Evolutionary conservation across 2,888 invertebrate genomes (phyloP).

Genomic region (Callyntrura guangdongensis): DNA sequence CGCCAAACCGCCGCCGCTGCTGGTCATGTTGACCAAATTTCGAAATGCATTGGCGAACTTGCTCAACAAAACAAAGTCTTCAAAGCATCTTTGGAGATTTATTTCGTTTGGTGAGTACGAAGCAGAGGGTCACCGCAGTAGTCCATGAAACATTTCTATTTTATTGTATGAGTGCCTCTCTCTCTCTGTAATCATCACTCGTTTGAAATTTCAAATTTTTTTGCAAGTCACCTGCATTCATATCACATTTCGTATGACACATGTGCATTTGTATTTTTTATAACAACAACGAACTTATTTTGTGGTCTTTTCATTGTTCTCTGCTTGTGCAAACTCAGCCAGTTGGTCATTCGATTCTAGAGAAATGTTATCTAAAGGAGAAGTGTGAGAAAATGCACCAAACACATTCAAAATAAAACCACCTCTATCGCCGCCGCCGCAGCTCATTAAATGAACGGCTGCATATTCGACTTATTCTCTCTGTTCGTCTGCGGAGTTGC

Average conservation of each 20-base stretch:
- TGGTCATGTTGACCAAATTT: background rate
- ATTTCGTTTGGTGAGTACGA: background rate
- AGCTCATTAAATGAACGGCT: conserved; percentile 4
- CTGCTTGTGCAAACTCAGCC: no score
- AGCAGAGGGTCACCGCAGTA: background rate
- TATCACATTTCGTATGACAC: no score
- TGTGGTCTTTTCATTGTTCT: no score
- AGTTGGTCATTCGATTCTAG: no score
- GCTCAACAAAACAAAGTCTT: background rate
- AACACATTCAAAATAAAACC: background rate
- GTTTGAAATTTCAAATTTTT: no score
- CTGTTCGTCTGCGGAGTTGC: background rate
- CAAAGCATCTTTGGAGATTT: background rate
- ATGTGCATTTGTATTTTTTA: no score
- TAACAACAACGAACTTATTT: no score
- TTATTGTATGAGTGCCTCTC: no score
- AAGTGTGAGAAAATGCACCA: background rate
- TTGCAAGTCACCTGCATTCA: no score
- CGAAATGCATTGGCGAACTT: background rate
- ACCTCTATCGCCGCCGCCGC: background rate
- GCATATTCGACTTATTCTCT: background rate
- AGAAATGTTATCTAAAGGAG: no score
- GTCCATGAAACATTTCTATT: background rate
- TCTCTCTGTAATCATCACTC: no score
- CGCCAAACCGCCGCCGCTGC: background rate